Base-by-base conservation (phyloP, 2,888 invertebrate species). In the Monoplex corrugatus region DNA sequence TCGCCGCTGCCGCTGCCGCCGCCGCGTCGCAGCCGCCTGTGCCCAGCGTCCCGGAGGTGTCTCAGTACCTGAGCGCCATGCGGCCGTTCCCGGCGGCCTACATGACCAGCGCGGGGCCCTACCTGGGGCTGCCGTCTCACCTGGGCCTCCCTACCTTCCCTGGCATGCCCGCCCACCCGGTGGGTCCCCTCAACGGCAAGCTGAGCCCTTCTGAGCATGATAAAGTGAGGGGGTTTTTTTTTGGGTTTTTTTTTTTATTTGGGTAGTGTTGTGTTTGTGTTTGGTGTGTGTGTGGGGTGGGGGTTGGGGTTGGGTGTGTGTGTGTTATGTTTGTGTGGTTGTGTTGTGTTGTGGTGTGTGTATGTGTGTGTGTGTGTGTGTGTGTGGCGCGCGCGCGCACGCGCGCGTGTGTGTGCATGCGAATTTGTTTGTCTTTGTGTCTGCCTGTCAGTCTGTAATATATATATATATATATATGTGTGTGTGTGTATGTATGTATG, bases 21-120 rank as follows among this genome's bases (percentile, higher is more conserved):
- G 43, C 50, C 43, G 68, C 28, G 32, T 43, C 57, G 32, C 68
- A 82, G 2, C 86, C 78, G 86, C 83, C 87, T 23, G 75, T 75
- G 63, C 86, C 90, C 68, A 86, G 86, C 28, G 85, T 90, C 19
- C 86, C 91, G 43, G 91, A 92, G 68, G 88, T 91, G 85, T 90
- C 91, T 10, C 90, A 91, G 38, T 88, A 92, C 32, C 85, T 93
- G 32, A 92, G 92, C 43, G 89, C 89, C 86, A 90, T 92, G 32
- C 90, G 93, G 13, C 94, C 94, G 19, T 94, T 94, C 90, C 91
- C 94, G 78, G 89, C 91, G 40, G 92, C 95, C n/a, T 94, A 94
- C 90, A 94, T 94, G 89, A 91, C 93, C 44, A 90, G 92, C 35
- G 94, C 91, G 90, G 93, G 91, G 89, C 94, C 94, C 16, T 94